Percentiles rank a stretch among this genome's conserved stretches.
Conservation (phyloP, 2,888 invertebrate species). For the Himalopsyche japonica region DNA sequence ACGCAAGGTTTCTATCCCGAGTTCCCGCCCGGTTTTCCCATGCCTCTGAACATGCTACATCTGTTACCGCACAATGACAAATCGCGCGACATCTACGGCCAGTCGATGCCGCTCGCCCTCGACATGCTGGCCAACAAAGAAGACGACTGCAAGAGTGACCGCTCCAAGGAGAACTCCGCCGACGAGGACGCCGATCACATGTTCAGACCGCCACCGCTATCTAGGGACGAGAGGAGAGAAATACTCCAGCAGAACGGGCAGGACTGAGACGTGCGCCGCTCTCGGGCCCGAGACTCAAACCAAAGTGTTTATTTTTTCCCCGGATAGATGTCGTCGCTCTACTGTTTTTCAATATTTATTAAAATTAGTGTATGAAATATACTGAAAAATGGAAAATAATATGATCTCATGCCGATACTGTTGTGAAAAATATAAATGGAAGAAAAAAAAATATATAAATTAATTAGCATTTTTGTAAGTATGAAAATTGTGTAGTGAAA, state of each 20-base stretch:
- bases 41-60: conserved; percentile 84
- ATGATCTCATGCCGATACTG: conserved; percentile 35
- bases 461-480: conserved; percentile 37
- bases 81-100: conserved; percentile 65
- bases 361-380: not conserved
- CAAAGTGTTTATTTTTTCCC: conserved; percentile 33
- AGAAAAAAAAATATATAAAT: conserved; percentile 28
- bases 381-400: conserved; percentile 3
- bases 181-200: conserved; percentile 62
- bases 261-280: conserved; percentile 60
- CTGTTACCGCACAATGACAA: conserved; percentile 79
- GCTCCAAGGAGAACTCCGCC: conserved; percentile 65
- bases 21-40: conserved; percentile 77
- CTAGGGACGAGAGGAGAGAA: conserved; percentile 66
- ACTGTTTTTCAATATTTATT: conserved; percentile 7
- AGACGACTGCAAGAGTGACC: conserved; percentile 68
- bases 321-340: conserved; percentile 31
- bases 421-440: conserved; percentile 30
- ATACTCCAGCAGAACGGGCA: conserved; percentile 79
- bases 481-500: conserved; percentile 34
- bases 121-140: conserved; percentile 64
- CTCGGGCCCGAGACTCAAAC: conserved; percentile 37
- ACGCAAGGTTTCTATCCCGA: conserved; percentile 83
- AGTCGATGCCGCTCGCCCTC: conserved; percentile 60
- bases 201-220: conserved; percentile 58